phyloP scores from a whole-genome alignment of 2,888 invertebrate species.

The Lepidonotus clava region DNA sequence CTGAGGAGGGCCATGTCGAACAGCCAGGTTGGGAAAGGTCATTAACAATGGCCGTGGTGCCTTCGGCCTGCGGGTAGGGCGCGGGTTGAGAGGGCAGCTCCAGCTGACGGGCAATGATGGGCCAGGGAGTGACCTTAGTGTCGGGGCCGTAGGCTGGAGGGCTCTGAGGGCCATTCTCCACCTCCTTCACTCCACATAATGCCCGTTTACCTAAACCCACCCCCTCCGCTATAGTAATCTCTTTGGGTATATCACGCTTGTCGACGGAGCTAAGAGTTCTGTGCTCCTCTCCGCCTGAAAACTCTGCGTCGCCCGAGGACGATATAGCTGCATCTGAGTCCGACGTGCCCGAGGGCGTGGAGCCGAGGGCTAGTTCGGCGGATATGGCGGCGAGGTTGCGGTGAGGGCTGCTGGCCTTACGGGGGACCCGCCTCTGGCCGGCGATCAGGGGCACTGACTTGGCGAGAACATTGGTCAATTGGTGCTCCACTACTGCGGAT shows the following conservation, averaged over 20 bases:
- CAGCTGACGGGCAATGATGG: slow-evolving; percentile 1
- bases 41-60: not conserved
- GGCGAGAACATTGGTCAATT: too few relatives aligned
- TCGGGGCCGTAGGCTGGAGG: not conserved
- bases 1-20: not conserved
- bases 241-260: too few relatives aligned
- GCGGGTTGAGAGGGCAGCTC: slow-evolving; percentile 8
- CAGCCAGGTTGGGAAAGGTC: not conserved
- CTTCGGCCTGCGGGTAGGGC: not conserved
- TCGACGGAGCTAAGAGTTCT: too few relatives aligned
- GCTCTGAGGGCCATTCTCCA: not conserved
- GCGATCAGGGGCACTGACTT: not conserved
- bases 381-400: slow-evolving; percentile 2
- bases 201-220: too few relatives aligned
- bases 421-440: slow-evolving; percentile 3
- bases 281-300: not conserved
- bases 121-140: not conserved
- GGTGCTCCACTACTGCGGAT: not conserved
- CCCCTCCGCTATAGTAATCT: too few relatives aligned
- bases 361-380: not conserved
- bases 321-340: slow-evolving; percentile 26
- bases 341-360: not conserved
- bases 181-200: not conserved
- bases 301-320: not conserved
- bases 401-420: slow-evolving; percentile 15